phyloP scores from a whole-genome alignment of 2,888 invertebrate species.

The Ophraella communa region DNA sequence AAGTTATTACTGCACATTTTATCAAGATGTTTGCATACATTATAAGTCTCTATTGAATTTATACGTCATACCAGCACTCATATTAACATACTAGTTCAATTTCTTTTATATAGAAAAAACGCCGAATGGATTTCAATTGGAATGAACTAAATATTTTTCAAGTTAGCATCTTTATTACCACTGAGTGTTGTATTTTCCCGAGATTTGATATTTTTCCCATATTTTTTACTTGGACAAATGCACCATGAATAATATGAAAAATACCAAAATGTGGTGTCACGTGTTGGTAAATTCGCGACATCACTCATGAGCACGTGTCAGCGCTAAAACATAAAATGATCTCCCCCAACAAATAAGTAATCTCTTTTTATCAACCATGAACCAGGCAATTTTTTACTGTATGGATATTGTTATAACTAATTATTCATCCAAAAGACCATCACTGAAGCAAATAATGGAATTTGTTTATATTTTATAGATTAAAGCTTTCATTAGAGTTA shows the following conservation, averaged over 20 bases:
- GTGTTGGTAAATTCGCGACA: conserved; percentile 41
- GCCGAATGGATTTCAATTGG: background rate
- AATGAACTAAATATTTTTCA: background rate
- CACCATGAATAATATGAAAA: conserved; percentile 39
- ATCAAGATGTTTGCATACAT: background rate
- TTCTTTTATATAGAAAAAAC: background rate
- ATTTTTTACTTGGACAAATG: conserved; percentile 29
- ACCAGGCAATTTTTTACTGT: conserved; percentile 14
- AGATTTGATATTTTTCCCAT: background rate
- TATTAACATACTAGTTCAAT: background rate
- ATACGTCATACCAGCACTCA: background rate
- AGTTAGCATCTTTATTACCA: too few species aligned
- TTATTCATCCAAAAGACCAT: background rate
- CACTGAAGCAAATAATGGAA: background rate
- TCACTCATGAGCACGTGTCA: conserved; percentile 43
- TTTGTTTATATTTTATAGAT: background rate
- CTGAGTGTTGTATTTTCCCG: background rate
- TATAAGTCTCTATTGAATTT: background rate
- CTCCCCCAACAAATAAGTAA: conserved; percentile 28
- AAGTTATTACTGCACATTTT: background rate
- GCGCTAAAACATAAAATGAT: conserved; percentile 36
- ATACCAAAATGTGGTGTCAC: conserved; percentile 33
- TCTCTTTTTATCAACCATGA: conserved; percentile 26
- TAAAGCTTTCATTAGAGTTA: too few species aligned
- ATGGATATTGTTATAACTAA: background rate